Percentiles rank a stretch among this genome's conserved stretches.
phyloP scores from a whole-genome alignment of 2,888 invertebrate genomes.

The Melanargia galathea region DNA sequence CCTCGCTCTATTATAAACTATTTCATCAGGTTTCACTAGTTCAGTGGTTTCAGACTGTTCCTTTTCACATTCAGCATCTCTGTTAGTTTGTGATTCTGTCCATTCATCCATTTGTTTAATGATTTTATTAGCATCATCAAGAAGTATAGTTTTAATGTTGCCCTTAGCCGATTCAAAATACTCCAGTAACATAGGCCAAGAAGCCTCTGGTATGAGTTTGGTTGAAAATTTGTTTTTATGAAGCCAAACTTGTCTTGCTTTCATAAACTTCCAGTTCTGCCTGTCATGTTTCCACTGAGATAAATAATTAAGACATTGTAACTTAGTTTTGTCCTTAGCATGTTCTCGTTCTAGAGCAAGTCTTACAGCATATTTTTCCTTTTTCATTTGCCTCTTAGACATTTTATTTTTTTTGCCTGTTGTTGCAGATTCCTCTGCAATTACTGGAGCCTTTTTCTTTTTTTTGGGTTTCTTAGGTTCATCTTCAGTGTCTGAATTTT shows the following conservation, averaged over 20 bases:
- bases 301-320: constrained; percentile 85
- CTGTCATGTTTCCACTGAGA: constrained; percentile 88
- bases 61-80: constrained; percentile 50
- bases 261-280: constrained; percentile 90
- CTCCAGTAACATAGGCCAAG: constrained; percentile 86
- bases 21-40: constrained; percentile 65
- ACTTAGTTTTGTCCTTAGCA: constrained; percentile 79
- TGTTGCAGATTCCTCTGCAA: constrained; percentile 51
- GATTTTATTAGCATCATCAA: constrained; percentile 84
- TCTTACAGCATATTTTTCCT: constrained; percentile 82
- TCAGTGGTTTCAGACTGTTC: constrained; percentile 52
- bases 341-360: constrained; percentile 79
- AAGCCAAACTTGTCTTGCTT: constrained; percentile 89
- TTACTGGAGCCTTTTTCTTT: constrained; percentile 57
- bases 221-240: constrained; percentile 86
- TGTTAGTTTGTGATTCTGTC: constrained; percentile 61
- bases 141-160: constrained; percentile 83
- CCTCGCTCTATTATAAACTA: constrained; percentile 83
- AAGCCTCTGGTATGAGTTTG: constrained; percentile 80
- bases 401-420: constrained; percentile 71
- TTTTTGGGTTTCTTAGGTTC: constrained; percentile 55
- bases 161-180: constrained; percentile 88
- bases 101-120: constrained; percentile 84
- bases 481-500: constrained; percentile 53
- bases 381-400: constrained; percentile 86